Conservation (phyloP, 2,797 vertebrate species). For the Iguana delicatissima region DNA sequence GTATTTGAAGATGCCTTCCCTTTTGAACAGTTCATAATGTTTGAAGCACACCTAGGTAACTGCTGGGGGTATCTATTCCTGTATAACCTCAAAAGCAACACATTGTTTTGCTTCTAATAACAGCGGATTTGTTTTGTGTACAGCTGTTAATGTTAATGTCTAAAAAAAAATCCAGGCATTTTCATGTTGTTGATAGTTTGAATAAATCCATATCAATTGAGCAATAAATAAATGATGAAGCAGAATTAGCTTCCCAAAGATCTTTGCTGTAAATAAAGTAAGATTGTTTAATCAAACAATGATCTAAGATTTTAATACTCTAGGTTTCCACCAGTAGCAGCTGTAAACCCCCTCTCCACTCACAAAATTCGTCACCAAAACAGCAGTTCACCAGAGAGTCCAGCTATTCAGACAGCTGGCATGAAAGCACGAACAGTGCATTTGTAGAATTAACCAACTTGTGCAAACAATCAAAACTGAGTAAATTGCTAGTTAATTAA, state of each 20-base stretch:
- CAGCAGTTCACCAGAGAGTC: conserved; percentile 34
- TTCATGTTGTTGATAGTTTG: conserved; percentile 49
- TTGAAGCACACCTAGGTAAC: not conserved
- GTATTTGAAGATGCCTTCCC: not conserved
- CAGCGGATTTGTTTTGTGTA: conserved; percentile 11
- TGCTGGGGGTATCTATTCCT: not conserved
- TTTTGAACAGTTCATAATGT: not conserved
- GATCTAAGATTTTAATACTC: conserved; percentile 13
- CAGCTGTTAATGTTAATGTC: conserved; percentile 28
- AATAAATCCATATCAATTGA: conserved; percentile 61
- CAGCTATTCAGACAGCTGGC: conserved; percentile 42
- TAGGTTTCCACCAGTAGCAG: conserved; percentile 31
- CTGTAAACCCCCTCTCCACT: not conserved
- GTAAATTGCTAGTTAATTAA: not conserved
- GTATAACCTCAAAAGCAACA: not conserved
- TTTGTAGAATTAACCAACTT: not conserved
- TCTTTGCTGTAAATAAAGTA: conserved; percentile 49
- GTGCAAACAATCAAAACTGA: not conserved
- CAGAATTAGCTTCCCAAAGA: conserved; percentile 57
- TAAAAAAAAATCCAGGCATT: conserved; percentile 20
- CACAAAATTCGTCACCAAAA: conserved; percentile 13
- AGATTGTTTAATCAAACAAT: conserved; percentile 47
- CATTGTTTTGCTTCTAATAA: conserved; percentile 8
- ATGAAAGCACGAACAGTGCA: fast-evolving
- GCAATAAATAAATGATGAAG: conserved; percentile 49